Percentiles rank a stretch among this genome's conserved stretches.
phyloP scores from a whole-genome alignment of 2,113 vertebrate genomes.

The Merops nubicus region DNA sequence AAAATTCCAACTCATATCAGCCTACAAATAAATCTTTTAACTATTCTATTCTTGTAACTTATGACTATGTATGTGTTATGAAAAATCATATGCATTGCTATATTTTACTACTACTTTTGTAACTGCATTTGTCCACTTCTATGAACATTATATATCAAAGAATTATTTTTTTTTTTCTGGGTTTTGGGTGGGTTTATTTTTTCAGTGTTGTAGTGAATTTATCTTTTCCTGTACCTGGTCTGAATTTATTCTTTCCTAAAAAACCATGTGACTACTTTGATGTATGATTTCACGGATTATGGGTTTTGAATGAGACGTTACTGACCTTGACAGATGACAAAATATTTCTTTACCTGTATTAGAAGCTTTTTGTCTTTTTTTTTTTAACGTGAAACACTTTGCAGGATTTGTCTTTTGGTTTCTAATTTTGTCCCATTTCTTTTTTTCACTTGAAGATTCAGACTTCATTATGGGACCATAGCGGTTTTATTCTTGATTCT shows the following conservation, averaged over 20 bases:
- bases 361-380: neutral
- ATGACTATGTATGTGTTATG: neutral
- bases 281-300: neutral
- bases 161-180: no score
- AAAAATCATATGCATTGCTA: neutral
- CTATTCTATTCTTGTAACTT: neutral
- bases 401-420: neutral
- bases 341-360: neutral
- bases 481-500: neutral
- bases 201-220: rapidly evolving
- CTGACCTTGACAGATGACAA: neutral
- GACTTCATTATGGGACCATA: neutral
- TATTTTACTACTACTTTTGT: neutral
- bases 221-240: neutral
- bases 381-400: no score
- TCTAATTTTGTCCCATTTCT: neutral
- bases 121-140: neutral
- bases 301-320: neutral
- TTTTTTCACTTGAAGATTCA: neutral
- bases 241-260: neutral
- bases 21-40: neutral
- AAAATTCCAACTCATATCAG: neutral
- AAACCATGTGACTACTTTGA: rapidly evolving
- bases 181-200: neutral
- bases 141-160: neutral